phyloP scores from a whole-genome alignment of 2,888 invertebrate species.

The Eurytoma californica region DNA sequence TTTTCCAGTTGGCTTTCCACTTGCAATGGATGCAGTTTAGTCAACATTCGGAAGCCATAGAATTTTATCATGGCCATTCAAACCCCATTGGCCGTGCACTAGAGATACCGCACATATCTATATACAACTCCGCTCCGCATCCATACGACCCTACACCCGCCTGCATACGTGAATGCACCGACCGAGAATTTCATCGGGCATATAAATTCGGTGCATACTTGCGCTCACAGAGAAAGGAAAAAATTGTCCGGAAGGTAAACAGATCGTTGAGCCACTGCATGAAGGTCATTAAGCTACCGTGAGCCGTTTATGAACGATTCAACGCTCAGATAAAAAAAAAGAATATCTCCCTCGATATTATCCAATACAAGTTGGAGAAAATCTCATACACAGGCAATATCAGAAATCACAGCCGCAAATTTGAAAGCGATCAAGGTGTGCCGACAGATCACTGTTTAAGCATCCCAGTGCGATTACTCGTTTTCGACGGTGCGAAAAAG shows the following conservation, averaged over 20 bases:
- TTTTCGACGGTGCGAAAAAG: constrained; percentile 15
- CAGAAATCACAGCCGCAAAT: neutral
- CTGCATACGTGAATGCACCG: neutral
- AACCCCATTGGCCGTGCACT: constrained; percentile 74
- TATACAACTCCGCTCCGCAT: constrained; percentile 65
- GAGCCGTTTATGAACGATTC: constrained; percentile 14
- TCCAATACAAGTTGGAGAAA: constrained; percentile 26
- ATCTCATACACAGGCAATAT: no score
- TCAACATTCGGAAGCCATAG: constrained; percentile 75
- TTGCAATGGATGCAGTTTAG: constrained; percentile 73
- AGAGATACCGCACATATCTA: constrained; percentile 74
- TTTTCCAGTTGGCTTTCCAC: constrained; percentile 75
- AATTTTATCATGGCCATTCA: constrained; percentile 75
- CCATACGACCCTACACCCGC: constrained; percentile 47
- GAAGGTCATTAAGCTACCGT: constrained; percentile 45
- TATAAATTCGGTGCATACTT: neutral
- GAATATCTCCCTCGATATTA: neutral
- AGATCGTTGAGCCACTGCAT: constrained; percentile 26
- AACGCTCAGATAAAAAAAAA: constrained; percentile 21
- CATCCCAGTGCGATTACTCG: constrained; percentile 38
- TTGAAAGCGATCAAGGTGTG: constrained; percentile 35
- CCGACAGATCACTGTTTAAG: constrained; percentile 37
- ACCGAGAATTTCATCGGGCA: constrained; percentile 20
- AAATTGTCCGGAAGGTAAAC: constrained; percentile 52
- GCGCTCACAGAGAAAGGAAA: constrained; percentile 13